Percentiles rank a stretch among this genome's conserved stretches.
These are phyloP conservation scores for Oryzias dopingdopingensis DNA, from an alignment of 2,797 vertebrate species.

Conservation along the genomic window DNA sequence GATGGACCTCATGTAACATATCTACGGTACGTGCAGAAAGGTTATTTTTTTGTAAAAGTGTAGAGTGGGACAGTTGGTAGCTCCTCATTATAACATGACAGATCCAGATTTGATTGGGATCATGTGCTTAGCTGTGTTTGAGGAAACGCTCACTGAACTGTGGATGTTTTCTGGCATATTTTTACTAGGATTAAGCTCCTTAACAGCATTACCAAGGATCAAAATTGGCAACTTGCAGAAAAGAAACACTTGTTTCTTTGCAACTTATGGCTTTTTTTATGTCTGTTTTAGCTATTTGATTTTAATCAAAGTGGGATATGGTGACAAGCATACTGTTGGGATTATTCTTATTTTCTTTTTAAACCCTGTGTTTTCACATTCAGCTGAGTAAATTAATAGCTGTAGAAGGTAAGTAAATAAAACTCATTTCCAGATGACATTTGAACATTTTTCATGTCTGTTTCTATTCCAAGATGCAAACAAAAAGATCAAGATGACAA, in stretches of 20 bases:
- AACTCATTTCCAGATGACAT: too few relatives aligned
- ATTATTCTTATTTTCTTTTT: too few relatives aligned
- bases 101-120: conserved; percentile 23
- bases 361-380: too few relatives aligned
- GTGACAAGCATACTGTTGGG: not conserved
- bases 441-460: too few relatives aligned
- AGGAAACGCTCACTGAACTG: not conserved
- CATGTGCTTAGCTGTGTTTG: conserved; percentile 7
- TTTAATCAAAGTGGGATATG: not conserved
- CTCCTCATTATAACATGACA: conserved; percentile 33
- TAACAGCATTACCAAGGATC: conserved; percentile 2
- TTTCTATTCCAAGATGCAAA: too few relatives aligned
- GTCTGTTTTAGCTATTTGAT: not conserved
- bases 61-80: not conserved
- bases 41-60: not conserved
- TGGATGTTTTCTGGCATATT: conserved; percentile 14
- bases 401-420: too few relatives aligned
- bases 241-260: conserved; percentile 6
- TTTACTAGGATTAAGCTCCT: conserved; percentile 16
- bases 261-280: conserved; percentile 2
- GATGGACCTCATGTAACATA: not conserved
- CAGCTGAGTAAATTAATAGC: too few relatives aligned
- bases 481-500: too few relatives aligned
- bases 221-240: conserved; percentile 22
- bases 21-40: conserved; percentile 6